Conservation (phyloP, 2,888 invertebrate genomes). For the Smittia sp. region DNA sequence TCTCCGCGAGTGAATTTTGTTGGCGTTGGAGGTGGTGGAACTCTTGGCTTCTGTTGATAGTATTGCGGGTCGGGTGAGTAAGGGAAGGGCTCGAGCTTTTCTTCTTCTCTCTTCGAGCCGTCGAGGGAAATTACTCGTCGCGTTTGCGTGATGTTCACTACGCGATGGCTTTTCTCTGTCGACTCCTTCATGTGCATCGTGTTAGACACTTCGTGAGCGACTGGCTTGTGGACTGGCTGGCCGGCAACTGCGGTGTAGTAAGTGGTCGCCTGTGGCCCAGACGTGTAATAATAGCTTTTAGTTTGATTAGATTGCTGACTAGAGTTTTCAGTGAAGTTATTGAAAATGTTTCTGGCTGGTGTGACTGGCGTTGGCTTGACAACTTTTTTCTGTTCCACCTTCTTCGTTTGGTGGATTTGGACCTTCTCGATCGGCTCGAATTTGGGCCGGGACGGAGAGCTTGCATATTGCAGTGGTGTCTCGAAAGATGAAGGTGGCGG, state of each 20-base stretch:
- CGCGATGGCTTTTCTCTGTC: slow-evolving; percentile 63
- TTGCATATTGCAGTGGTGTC: slow-evolving; percentile 52
- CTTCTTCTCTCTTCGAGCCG: slow-evolving; percentile 47
- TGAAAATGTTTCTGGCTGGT: slow-evolving; percentile 60
- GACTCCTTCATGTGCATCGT: slow-evolving; percentile 70
- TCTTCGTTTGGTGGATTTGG: slow-evolving; percentile 49
- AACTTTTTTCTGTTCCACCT: slow-evolving; percentile 52
- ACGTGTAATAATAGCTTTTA: slow-evolving; percentile 38
- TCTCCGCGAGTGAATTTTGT: slow-evolving; percentile 65
- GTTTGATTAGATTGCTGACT: slow-evolving; percentile 49
- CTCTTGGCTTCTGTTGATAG: slow-evolving; percentile 45
- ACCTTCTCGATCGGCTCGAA: slow-evolving; percentile 60
- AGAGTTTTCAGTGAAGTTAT: slow-evolving; percentile 58
- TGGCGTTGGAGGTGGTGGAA: slow-evolving; percentile 59
- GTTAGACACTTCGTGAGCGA: slow-evolving; percentile 67
- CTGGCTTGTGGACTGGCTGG: slow-evolving; percentile 60
- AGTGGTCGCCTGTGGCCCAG: slow-evolving; percentile 51
- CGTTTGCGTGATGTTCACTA: slow-evolving; percentile 67
- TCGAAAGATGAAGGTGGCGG: slow-evolving; percentile 62
- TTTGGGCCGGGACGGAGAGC: slow-evolving; percentile 56
- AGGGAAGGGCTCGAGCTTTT: slow-evolving; percentile 54
- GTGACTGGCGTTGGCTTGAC: slow-evolving; percentile 58
- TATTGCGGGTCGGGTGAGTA: slow-evolving; percentile 53
- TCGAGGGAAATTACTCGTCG: slow-evolving; percentile 67
- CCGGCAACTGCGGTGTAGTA: slow-evolving; percentile 60